Percentiles rank a stretch among this genome's conserved stretches.
Conservation (phyloP, 2,888 invertebrate genomes). For the Graphium colonna region DNA sequence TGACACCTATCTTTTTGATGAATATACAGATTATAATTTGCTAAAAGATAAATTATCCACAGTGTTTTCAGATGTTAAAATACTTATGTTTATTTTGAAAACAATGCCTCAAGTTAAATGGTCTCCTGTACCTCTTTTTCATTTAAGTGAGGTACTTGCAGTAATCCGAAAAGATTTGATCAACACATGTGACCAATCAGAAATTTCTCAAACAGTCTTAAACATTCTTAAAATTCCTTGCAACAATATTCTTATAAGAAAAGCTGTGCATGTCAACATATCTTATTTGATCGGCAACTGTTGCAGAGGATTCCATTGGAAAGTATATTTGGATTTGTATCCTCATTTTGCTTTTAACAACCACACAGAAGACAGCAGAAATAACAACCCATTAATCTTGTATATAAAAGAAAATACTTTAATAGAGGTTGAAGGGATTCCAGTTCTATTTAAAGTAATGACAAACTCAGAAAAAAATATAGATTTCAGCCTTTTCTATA, state of each 20-base stretch:
- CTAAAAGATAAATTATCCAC: slow-evolving; percentile 40
- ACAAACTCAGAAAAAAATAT: slow-evolving; percentile 39
- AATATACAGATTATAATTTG: slow-evolving; percentile 32
- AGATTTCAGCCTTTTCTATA: slow-evolving; percentile 47
- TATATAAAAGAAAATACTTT: slow-evolving; percentile 32
- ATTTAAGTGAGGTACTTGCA: slow-evolving; percentile 48
- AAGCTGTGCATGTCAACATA: slow-evolving; percentile 51
- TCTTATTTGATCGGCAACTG: slow-evolving; percentile 48
- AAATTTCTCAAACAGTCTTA: slow-evolving; percentile 27
- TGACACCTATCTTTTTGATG: slow-evolving; percentile 59
- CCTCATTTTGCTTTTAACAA: slow-evolving; percentile 37
- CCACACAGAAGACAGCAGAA: slow-evolving; percentile 22
- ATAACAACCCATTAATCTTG: slow-evolving; percentile 35
- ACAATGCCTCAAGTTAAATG: slow-evolving; percentile 53
- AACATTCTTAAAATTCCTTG: slow-evolving; percentile 56
- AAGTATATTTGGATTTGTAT: slow-evolving; percentile 42
- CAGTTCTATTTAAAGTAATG: slow-evolving; percentile 37
- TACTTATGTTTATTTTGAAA: slow-evolving; percentile 44
- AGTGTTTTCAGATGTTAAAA: slow-evolving; percentile 36
- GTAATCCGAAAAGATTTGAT: slow-evolving; percentile 26
- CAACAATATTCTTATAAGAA: slow-evolving; percentile 57
- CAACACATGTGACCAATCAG: slow-evolving; percentile 7
- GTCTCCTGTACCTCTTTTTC: slow-evolving; percentile 62
- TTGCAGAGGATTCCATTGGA: slow-evolving; percentile 44
- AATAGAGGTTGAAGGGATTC: slow-evolving; percentile 35